Evolutionary conservation across 2,888 invertebrate genomes (phyloP).

Genomic region (Luperina testacea): DNA sequence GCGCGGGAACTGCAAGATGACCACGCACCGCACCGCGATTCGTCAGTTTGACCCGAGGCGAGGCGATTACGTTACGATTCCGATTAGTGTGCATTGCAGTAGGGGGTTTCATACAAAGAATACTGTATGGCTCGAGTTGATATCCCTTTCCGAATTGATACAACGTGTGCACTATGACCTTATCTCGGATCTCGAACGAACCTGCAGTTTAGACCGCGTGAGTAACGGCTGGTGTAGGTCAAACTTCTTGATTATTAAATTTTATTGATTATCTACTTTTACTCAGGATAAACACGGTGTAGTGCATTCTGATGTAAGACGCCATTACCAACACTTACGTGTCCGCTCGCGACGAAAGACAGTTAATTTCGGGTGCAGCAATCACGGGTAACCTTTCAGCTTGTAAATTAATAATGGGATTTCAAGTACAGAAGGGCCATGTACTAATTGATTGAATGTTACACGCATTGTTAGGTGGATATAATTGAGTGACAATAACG

Average conservation of each 20-base stretch:
- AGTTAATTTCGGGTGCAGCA: background rate
- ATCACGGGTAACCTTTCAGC: background rate
- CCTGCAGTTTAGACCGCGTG: background rate
- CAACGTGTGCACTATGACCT: no score
- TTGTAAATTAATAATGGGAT: background rate
- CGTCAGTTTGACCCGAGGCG: no score
- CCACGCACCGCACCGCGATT: no score
- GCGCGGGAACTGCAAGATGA: no score
- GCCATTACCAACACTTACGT: background rate
- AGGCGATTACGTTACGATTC: no score
- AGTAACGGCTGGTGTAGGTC: background rate
- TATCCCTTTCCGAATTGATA: no score
- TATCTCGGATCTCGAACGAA: background rate
- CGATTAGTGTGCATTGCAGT: no score
- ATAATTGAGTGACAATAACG: background rate
- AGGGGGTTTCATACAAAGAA: no score
- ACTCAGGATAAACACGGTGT: no score
- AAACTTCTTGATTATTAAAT: background rate
- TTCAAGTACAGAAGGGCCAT: background rate
- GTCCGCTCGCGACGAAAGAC: background rate
- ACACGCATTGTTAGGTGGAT: background rate
- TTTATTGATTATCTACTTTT: constrained; percentile 12
- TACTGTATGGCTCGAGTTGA: no score
- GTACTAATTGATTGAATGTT: background rate
- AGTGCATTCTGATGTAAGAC: no score